These are phyloP conservation scores for Platysteira castanea DNA, from an alignment of 2,113 vertebrate species.

Conservation along the genomic window DNA sequence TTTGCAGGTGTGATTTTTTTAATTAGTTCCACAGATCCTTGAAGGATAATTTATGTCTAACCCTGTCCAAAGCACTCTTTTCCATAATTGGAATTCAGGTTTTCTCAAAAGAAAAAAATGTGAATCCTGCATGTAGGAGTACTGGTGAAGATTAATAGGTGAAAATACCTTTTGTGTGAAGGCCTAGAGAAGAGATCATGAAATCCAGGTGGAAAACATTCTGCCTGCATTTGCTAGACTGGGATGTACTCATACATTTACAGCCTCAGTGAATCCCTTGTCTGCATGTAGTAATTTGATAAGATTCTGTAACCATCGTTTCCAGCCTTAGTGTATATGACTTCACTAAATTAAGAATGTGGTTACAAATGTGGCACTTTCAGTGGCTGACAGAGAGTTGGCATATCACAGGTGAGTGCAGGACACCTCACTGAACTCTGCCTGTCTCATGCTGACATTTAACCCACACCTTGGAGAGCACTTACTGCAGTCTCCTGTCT, in stretches of 20 bases:
- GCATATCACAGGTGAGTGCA: not conserved
- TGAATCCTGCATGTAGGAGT: not conserved
- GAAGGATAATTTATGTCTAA: not conserved
- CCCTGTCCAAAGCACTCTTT: not conserved
- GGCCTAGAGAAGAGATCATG: not conserved
- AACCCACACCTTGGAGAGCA: not conserved
- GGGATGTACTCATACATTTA: not conserved
- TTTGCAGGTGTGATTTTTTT: not conserved
- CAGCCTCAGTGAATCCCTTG: not conserved
- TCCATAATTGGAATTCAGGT: not conserved
- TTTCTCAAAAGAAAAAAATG: not conserved
- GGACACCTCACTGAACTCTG: not conserved
- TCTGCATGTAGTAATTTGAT: not conserved
- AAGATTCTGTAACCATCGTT: not conserved
- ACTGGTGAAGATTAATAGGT: not conserved
- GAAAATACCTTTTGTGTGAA: not conserved
- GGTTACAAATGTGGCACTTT: not conserved
- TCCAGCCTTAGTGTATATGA: not conserved
- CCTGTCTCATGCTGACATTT: fast-evolving
- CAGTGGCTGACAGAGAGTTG: not conserved
- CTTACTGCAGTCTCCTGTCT: not conserved
- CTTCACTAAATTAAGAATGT: not conserved
- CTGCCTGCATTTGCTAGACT: not conserved
- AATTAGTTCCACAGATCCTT: not conserved
- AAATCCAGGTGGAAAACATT: not conserved